Evolutionary conservation across 2,113 vertebrate species (phyloP).

Genomic region (Corythaixoides concolor): DNA sequence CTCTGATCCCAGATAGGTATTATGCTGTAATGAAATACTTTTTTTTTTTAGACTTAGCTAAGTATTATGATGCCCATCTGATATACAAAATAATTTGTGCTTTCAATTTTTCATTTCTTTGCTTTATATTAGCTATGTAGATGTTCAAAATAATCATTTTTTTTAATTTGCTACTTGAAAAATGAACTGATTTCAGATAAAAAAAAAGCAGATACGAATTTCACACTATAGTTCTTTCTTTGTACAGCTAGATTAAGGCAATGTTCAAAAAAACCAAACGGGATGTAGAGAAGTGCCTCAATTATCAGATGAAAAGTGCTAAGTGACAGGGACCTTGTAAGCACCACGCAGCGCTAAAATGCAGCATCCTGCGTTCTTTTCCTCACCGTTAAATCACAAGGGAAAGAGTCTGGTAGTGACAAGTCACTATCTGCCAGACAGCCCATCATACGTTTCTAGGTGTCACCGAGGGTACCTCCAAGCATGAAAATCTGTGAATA

Average conservation of each 20-base stretch:
- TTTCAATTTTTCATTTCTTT: not conserved
- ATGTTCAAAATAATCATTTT: not conserved
- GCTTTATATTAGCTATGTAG: not conserved
- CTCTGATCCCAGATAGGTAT: not conserved
- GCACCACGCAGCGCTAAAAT: not conserved
- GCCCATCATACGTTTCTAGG: not conserved
- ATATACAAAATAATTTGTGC: not conserved
- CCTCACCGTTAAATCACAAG: not conserved
- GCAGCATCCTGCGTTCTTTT: accelerated
- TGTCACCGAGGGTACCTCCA: not conserved
- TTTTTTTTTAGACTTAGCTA: not conserved
- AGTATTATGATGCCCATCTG: not conserved
- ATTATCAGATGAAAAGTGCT: not conserved
- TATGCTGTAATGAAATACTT: not conserved
- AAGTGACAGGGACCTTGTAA: not conserved
- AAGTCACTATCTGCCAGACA: not conserved
- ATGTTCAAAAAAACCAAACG: not conserved
- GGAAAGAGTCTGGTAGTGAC: not conserved
- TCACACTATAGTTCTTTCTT: not conserved
- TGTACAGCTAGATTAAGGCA: not conserved
- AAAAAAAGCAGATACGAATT: not conserved
- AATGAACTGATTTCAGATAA: not conserved
- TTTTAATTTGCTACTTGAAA: not conserved
- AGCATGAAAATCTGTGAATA: not conserved
- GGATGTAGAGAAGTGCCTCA: not conserved